These are phyloP conservation scores for Caenorhabditis sinica DNA, from an alignment of 2,888 invertebrate genomes.

Conservation along the genomic window DNA sequence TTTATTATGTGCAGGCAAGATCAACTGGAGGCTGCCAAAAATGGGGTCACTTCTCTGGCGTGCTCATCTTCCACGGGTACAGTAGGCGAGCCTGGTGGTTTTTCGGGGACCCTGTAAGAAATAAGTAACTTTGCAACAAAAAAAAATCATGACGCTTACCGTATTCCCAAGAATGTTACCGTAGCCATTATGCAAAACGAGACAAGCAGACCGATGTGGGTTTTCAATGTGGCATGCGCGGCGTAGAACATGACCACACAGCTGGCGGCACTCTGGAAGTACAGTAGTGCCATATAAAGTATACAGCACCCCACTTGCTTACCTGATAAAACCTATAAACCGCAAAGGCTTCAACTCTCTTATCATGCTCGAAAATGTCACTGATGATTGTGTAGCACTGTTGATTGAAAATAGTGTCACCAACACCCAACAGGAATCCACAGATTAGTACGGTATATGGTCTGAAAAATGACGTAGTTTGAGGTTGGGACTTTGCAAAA, in stretches of 20 bases:
- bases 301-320: background rate
- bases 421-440: constrained; percentile 56
- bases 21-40: too few species aligned
- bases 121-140: background rate
- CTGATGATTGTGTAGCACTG: constrained; percentile 66
- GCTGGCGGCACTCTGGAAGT: constrained; percentile 56
- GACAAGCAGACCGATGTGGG: constrained; percentile 35
- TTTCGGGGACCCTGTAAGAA: constrained; percentile 45
- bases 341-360: constrained; percentile 60
- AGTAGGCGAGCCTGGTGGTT: background rate
- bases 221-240: constrained; percentile 24
- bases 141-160: constrained; percentile 13
- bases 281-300: background rate
- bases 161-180: constrained; percentile 54
- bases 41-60: too few species aligned
- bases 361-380: constrained; percentile 58
- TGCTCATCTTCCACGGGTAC: too few species aligned
- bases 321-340: constrained; percentile 65
- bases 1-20: too few species aligned
- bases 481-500: background rate
- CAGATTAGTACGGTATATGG: constrained; percentile 30
- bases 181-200: constrained; percentile 38
- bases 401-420: constrained; percentile 60
- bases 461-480: constrained; percentile 1
- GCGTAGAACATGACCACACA: constrained; percentile 60